Evolutionary conservation across 1,140 invertebrate genomes (phyloP).

Genomic region (Calliopsis andreniformis): DNA sequence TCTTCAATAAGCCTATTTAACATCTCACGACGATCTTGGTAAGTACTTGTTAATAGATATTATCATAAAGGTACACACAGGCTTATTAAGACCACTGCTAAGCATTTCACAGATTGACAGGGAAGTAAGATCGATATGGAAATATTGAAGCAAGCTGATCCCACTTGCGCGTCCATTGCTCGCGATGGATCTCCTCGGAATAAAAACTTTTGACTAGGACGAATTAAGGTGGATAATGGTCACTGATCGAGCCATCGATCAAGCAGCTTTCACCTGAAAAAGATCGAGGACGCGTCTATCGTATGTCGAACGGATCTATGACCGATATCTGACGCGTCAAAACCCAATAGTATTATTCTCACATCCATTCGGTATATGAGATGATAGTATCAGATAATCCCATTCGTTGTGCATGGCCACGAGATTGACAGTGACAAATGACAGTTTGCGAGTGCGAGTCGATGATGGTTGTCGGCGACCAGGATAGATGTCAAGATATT

Average conservation of each 20-base stretch:
- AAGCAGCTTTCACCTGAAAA: conserved; percentile 31
- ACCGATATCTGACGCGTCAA: conserved; percentile 19
- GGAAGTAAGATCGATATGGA: conserved; percentile 13
- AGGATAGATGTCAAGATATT: neutral
- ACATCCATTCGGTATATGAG: conserved; percentile 2
- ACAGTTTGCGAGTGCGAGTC: conserved; percentile 7
- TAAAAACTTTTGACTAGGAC: conserved; percentile 36
- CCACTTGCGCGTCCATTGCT: conserved; percentile 14
- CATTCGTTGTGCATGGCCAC: conserved; percentile 31
- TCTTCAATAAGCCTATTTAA: neutral
- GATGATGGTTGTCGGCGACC: neutral
- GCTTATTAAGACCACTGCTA: conserved; percentile 2
- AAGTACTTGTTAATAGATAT: neutral
- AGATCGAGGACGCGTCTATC: conserved; percentile 2
- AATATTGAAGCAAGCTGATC: conserved; percentile 9
- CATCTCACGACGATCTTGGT: neutral
- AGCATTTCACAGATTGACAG: neutral
- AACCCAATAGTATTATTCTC: conserved; percentile 32
- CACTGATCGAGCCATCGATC: conserved; percentile 49
- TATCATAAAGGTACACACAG: neutral
- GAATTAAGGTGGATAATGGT: conserved; percentile 31
- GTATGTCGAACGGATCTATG: conserved; percentile 6
- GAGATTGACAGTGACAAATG: conserved; percentile 51
- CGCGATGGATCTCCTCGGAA: neutral
- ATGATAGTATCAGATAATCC: conserved; percentile 31